Conservation (phyloP, 2,888 invertebrate genomes). For the Brachyptera risi region DNA sequence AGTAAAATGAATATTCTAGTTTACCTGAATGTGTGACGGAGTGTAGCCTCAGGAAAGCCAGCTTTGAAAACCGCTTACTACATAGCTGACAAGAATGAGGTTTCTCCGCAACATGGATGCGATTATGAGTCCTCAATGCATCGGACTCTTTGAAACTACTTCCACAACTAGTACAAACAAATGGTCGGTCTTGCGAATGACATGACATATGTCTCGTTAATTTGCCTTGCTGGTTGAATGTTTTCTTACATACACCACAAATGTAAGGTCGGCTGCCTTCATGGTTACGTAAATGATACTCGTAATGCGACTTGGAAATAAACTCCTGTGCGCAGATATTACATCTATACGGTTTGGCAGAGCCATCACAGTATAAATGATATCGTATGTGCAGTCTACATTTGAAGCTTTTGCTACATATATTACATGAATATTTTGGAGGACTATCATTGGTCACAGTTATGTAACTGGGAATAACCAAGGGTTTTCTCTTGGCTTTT, state of each 20-base stretch:
- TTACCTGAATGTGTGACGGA: constrained; percentile 54
- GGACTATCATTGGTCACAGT: constrained; percentile 47
- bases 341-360: constrained; percentile 49
- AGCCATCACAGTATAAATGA: constrained; percentile 38
- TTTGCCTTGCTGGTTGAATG: constrained; percentile 65
- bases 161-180: constrained; percentile 56
- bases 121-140: constrained; percentile 56
- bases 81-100: constrained; percentile 60
- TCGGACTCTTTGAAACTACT: constrained; percentile 57
- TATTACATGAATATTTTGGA: constrained; percentile 57
- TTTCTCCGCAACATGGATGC: constrained; percentile 59
- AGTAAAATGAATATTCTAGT: no score
- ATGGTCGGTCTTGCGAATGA: constrained; percentile 57
- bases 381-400: constrained; percentile 48
- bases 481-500: constrained; percentile 25
- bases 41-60: constrained; percentile 67
- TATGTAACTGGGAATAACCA: constrained; percentile 23
- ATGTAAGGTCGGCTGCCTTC: constrained; percentile 49
- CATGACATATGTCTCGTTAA: constrained; percentile 65
- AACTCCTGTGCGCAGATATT: constrained; percentile 57
- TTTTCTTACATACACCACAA: constrained; percentile 61
- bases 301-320: constrained; percentile 64
- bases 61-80: constrained; percentile 54
- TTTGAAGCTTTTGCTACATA: constrained; percentile 64
- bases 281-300: constrained; percentile 67